Evolutionary conservation across 2,797 vertebrate species (phyloP).

Genomic region (Thamnophis elegans): DNA sequence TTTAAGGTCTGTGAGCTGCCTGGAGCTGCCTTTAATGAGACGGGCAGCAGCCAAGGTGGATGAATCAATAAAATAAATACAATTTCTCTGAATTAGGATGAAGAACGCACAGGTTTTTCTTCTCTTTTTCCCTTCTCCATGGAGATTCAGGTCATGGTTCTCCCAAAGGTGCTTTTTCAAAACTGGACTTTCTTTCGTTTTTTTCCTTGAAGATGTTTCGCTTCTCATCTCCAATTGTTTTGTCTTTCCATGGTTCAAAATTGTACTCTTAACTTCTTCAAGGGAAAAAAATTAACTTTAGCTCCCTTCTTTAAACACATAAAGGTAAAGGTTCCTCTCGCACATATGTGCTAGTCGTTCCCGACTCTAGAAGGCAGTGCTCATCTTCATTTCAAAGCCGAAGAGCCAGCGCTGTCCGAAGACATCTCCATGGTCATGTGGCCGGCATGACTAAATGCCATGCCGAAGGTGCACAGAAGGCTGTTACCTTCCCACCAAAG

Average conservation of each 20-base stretch:
- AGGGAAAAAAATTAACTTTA: background rate
- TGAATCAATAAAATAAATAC: background rate
- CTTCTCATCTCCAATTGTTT: background rate
- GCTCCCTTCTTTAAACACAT: slow-evolving; percentile 27
- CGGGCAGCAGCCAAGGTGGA: background rate
- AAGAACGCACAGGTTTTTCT: background rate
- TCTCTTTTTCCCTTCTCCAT: background rate
- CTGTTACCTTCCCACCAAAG: no score
- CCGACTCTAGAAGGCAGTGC: no score
- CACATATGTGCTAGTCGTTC: no score
- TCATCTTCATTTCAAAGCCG: no score
- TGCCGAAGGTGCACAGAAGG: no score
- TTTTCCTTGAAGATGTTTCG: background rate
- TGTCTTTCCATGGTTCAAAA: background rate
- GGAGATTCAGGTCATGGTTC: background rate
- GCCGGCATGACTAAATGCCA: no score
- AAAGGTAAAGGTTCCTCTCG: background rate
- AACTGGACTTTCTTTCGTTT: background rate
- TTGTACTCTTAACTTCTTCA: background rate
- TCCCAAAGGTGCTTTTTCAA: background rate
- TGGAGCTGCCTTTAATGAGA: background rate
- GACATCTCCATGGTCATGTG: no score
- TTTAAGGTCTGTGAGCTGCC: background rate
- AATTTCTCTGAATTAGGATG: background rate
- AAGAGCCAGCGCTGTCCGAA: no score